Evolutionary conservation across 2,113 vertebrate species (phyloP).

Genomic region (Gracilinanus agilis): DNA sequence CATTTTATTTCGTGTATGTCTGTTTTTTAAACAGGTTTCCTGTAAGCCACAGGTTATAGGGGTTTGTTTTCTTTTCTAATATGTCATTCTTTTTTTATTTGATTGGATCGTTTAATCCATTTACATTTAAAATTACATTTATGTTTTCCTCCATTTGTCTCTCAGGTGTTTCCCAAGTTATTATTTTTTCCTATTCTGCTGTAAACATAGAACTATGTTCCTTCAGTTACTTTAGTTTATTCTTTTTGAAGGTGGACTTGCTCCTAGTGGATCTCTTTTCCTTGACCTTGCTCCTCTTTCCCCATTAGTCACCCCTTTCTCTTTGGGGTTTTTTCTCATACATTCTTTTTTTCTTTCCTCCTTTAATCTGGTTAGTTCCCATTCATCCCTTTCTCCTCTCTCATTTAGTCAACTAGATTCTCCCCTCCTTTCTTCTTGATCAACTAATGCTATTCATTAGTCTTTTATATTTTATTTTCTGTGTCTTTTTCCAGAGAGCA

Average conservation of each 20-base stretch:
- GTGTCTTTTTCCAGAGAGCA: not conserved
- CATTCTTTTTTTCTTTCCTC: not conserved
- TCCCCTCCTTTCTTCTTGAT: not conserved
- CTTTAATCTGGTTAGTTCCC: not conserved
- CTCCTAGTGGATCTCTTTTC: not conserved
- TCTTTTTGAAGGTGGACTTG: not conserved
- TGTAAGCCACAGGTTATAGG: not conserved
- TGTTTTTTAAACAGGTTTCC: not conserved
- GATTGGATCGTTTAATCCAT: not conserved
- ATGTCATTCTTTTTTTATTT: not conserved
- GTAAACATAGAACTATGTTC: not conserved
- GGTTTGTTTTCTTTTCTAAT: not conserved
- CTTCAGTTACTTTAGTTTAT: not conserved
- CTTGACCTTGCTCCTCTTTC: not conserved
- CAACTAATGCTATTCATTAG: not conserved
- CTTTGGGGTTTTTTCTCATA: not conserved
- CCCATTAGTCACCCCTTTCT: not conserved
- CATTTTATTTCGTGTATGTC: not conserved
- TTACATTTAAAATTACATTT: not conserved
- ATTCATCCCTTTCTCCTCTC: not conserved
- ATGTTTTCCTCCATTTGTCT: not conserved
- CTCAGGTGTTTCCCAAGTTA: not conserved
- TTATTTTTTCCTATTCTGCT: not conserved
- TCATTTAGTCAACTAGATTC: not conserved
- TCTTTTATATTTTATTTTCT: not conserved